Conservation (phyloP, 1,140 invertebrate species). For the Apis cerana region DNA sequence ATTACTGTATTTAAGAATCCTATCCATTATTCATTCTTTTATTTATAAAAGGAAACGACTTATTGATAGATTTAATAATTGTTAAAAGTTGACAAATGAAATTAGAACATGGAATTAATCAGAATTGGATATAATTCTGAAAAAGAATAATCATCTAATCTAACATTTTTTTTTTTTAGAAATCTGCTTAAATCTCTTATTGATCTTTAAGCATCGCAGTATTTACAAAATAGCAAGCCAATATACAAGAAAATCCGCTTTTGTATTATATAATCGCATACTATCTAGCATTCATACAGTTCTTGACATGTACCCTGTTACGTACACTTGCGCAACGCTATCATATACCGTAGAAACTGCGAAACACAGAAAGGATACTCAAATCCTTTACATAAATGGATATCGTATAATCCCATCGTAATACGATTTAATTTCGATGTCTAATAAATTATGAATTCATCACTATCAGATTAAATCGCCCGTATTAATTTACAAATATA, state of each 20-base stretch:
- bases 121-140: no score
- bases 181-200: neutral
- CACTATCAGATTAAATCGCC: no score
- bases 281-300: neutral
- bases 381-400: neutral
- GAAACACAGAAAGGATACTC: neutral
- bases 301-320: neutral
- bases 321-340: neutral
- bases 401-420: neutral
- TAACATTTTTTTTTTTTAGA: neutral
- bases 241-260: neutral
- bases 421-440: no score
- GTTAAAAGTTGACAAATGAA: no score
- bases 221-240: neutral
- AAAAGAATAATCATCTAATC: neutral
- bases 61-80: no score
- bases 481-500: no score
- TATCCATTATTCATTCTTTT: neutral
- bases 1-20: neutral
- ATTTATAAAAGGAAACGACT: no score
- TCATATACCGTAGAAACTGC: neutral
- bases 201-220: no score
- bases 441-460: no score
- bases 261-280: neutral
- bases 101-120: no score